Percentiles rank a stretch among this genome's conserved stretches.
phyloP scores from a whole-genome alignment of 2,113 vertebrate species.

The Rhizomys pruinosus region DNA sequence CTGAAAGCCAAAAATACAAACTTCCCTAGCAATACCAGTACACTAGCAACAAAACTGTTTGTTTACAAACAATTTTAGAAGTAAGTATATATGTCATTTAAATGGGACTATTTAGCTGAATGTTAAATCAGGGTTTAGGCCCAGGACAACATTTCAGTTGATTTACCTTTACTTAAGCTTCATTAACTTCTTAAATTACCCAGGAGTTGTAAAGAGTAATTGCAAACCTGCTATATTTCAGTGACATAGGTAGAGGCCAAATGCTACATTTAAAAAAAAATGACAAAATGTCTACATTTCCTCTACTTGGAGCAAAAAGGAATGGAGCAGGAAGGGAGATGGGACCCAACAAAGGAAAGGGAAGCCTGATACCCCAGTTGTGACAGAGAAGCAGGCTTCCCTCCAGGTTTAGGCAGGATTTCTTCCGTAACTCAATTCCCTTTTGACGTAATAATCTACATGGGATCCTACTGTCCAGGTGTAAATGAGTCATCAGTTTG shows the following conservation, averaged over 20 bases:
- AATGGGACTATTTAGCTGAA: no score
- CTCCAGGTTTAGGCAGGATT: neutral
- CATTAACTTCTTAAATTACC: no score
- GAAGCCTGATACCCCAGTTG: neutral
- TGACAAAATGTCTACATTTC: neutral
- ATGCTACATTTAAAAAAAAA: neutral
- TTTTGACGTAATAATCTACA: neutral
- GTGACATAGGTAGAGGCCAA: neutral
- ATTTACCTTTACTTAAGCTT: no score
- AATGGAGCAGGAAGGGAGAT: neutral
- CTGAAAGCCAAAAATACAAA: neutral
- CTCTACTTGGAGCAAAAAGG: neutral
- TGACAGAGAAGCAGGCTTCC: neutral
- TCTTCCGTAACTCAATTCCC: neutral
- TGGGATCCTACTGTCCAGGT: neutral
- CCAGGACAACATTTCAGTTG: no score
- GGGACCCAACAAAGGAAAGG: neutral
- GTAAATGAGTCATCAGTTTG: neutral
- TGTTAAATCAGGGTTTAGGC: slow-evolving; percentile 6
- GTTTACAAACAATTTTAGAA: no score
- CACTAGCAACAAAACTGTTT: slow-evolving; percentile 11
- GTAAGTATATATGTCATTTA: no score
- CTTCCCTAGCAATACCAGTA: neutral
- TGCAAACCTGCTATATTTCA: no score
- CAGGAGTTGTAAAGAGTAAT: no score